Evolutionary conservation across 1,140 invertebrate species (phyloP).

Genomic region (Dendrolimus kikuchii): DNA sequence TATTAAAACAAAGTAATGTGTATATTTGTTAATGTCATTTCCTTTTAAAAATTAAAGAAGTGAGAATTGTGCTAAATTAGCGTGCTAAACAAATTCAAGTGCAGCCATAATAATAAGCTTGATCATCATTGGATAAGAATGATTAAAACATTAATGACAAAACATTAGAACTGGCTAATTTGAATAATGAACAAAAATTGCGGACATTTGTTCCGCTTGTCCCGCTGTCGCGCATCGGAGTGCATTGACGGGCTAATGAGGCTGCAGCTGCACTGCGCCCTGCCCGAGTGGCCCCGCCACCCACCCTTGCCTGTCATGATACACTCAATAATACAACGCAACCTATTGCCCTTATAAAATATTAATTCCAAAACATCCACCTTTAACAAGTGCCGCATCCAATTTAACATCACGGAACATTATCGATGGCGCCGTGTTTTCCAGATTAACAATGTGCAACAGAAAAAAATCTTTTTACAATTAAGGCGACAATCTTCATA

Average conservation of each 20-base stretch:
- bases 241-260: constrained; percentile 31
- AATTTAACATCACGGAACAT: too few relatives aligned
- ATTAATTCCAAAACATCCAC: constrained; percentile 8
- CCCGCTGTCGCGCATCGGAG: constrained; percentile 9
- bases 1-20: too few relatives aligned
- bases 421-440: constrained; percentile 1
- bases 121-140: neutral
- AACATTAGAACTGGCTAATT: constrained; percentile 9
- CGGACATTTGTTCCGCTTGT: constrained; percentile 54
- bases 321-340: constrained; percentile 56
- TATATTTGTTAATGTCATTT: too few relatives aligned
- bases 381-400: neutral
- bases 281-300: constrained; percentile 1
- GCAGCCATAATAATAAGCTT: too few relatives aligned
- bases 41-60: too few relatives aligned
- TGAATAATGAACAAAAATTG: constrained; percentile 28
- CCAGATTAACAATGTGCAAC: constrained; percentile 13
- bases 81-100: too few relatives aligned
- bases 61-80: too few relatives aligned
- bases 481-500: constrained; percentile 71
- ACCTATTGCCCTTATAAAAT: constrained; percentile 24
- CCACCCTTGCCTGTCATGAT: constrained; percentile 20
- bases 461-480: constrained; percentile 60
- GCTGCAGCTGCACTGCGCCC: constrained; percentile 41
- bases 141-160: neutral